phyloP scores from a whole-genome alignment of 23 tunicate genomes.

The Halocynthia roretzi region DNA sequence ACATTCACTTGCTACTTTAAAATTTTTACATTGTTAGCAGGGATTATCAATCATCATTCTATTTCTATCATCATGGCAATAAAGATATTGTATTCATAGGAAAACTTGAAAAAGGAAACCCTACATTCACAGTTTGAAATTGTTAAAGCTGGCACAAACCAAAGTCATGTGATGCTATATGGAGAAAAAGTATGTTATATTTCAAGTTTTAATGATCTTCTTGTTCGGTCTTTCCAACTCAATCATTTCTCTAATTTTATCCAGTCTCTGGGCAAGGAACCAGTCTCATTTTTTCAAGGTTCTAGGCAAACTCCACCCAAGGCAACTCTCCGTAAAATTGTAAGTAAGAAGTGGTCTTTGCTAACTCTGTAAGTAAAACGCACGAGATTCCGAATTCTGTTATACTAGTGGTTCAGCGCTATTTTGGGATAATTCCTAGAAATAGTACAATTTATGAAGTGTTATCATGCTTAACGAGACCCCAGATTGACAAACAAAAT shows the following conservation, averaged over 20 bases:
- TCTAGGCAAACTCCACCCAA: slow-evolving; percentile 15
- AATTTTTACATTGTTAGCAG: background rate
- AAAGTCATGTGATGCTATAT: slow-evolving; percentile 78
- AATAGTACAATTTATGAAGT: background rate
- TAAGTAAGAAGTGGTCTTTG: slow-evolving; percentile 13
- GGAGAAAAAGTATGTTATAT: slow-evolving; percentile 49
- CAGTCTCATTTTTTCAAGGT: slow-evolving; percentile 68
- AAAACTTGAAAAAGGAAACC: slow-evolving; percentile 51
- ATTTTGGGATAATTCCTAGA: background rate
- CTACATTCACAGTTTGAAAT: slow-evolving; percentile 57
- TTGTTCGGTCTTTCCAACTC: background rate
- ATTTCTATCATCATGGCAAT: background rate
- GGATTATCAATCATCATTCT: no score
- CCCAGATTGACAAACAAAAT: no score
- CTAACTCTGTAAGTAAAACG: background rate
- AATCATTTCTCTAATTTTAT: slow-evolving; percentile 8
- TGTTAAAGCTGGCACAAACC: slow-evolving; percentile 52
- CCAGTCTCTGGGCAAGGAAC: slow-evolving; percentile 46
- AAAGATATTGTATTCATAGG: slow-evolving; percentile 25
- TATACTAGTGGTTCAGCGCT: background rate
- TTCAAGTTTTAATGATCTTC: background rate
- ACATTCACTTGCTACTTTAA: no score
- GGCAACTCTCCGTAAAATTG: slow-evolving; percentile 44
- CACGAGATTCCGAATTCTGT: background rate
- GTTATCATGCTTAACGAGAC: no score